Conservation (phyloP, 2,113 vertebrate species). For the Pagrus major region DNA sequence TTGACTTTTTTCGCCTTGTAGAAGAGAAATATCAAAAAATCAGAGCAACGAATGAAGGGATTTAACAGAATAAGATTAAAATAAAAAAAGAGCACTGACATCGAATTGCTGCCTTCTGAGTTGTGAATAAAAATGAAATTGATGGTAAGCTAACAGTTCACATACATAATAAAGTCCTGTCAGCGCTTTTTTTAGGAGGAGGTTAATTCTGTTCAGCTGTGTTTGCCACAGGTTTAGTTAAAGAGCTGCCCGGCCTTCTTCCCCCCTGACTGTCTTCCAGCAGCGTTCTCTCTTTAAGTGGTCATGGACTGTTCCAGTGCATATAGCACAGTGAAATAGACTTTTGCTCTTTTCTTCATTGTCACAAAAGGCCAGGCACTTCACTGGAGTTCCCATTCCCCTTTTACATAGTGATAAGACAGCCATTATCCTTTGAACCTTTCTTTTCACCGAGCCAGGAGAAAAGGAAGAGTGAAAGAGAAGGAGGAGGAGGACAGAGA, state of each 20-base stretch:
- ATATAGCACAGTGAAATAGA: slow-evolving; percentile 79
- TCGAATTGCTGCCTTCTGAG: slow-evolving; percentile 14
- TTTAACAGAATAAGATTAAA: slow-evolving; percentile 10
- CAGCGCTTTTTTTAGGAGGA: slow-evolving; percentile 30
- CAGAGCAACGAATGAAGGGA: no score
- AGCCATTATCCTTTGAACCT: slow-evolving; percentile 85
- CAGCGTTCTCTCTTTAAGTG: slow-evolving; percentile 71
- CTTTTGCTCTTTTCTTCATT: slow-evolving; percentile 83
- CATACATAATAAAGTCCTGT: slow-evolving; percentile 31
- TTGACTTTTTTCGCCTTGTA: not conserved
- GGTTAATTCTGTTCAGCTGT: slow-evolving; percentile 68
- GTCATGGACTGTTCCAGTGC: slow-evolving; percentile 76
- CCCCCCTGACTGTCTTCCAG: slow-evolving; percentile 57
- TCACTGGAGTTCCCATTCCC: slow-evolving; percentile 81
- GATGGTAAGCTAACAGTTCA: slow-evolving; percentile 37
- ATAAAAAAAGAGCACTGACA: not conserved
- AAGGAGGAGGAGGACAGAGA: slow-evolving; percentile 79
- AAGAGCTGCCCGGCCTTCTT: slow-evolving; percentile 64
- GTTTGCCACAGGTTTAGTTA: slow-evolving; percentile 75
- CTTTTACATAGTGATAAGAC: slow-evolving; percentile 86
- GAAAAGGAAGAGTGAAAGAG: slow-evolving; percentile 81
- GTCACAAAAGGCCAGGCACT: slow-evolving; percentile 85
- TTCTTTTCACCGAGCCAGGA: slow-evolving; percentile 80
- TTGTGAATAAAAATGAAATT: slow-evolving; percentile 31
- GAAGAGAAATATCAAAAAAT: not conserved